Evolutionary conservation across 2,888 invertebrate species (phyloP).

Genomic region (Pseudococcus viburni): DNA sequence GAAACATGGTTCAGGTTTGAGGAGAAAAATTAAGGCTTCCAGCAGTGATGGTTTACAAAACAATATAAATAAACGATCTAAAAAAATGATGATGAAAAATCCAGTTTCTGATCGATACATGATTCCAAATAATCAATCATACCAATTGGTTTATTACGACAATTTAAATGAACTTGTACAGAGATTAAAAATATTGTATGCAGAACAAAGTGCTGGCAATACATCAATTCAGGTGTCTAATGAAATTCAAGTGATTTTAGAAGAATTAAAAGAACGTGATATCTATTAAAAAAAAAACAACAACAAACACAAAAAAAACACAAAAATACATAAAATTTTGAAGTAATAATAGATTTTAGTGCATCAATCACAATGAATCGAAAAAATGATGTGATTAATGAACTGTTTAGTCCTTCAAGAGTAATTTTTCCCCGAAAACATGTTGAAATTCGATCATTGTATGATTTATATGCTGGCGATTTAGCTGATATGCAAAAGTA

Average conservation of each 20-base stretch:
- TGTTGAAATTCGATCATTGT: not conserved
- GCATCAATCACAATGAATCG: not conserved
- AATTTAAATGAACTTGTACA: not conserved
- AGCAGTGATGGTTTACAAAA: too few relatives aligned
- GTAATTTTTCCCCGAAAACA: not conserved
- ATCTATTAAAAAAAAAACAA: too few relatives aligned
- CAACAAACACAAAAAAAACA: too few relatives aligned
- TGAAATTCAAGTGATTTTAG: slow-evolving; percentile 25
- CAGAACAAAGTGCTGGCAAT: slow-evolving; percentile 60
- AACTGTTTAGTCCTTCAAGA: slow-evolving; percentile 2
- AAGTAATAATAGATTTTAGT: too few relatives aligned
- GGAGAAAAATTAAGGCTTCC: too few relatives aligned
- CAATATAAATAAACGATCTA: too few relatives aligned
- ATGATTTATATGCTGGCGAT: slow-evolving; percentile 70
- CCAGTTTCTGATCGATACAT: too few relatives aligned
- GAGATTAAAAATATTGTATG: slow-evolving; percentile 58
- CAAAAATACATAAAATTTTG: too few relatives aligned
- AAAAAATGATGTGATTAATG: not conserved
- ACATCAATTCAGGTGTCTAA: slow-evolving; percentile 54
- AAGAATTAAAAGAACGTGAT: slow-evolving; percentile 19
- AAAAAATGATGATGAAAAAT: too few relatives aligned
- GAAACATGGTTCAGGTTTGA: too few relatives aligned
- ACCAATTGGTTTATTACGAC: not conserved
- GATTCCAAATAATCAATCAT: not conserved
- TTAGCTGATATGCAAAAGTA: slow-evolving; percentile 70